phyloP scores from a whole-genome alignment of 2,113 vertebrate species.

The Cygnus buccinator region DNA sequence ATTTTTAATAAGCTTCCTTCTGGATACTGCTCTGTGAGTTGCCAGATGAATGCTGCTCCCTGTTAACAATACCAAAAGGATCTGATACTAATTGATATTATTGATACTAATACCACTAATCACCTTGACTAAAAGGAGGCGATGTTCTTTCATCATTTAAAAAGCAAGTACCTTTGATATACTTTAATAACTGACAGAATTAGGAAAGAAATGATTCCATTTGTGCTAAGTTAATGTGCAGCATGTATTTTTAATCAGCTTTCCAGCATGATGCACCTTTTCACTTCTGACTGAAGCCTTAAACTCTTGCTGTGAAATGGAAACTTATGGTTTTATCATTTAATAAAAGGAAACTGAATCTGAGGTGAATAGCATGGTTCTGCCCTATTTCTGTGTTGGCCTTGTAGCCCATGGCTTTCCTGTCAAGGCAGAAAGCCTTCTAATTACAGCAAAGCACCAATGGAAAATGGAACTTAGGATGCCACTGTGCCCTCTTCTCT shows the following conservation, averaged over 20 bases:
- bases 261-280: slow-evolving; percentile 26
- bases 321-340: slow-evolving; percentile 36
- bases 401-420: background rate
- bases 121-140: background rate
- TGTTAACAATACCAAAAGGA: background rate
- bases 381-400: slow-evolving; percentile 15
- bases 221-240: slow-evolving; percentile 40
- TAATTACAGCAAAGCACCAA: slow-evolving; percentile 63
- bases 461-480: slow-evolving; percentile 18
- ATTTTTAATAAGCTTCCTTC: slow-evolving; percentile 54
- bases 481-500: slow-evolving; percentile 41
- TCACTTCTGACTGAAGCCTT: slow-evolving; percentile 15
- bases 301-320: slow-evolving; percentile 35
- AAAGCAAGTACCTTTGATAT: slow-evolving; percentile 18
- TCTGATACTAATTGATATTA: slow-evolving; percentile 42
- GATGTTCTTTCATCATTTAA: slow-evolving; percentile 30
- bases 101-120: slow-evolving; percentile 29
- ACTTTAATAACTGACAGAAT: slow-evolving; percentile 46
- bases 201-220: slow-evolving; percentile 31
- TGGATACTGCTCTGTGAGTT: background rate
- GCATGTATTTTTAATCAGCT: slow-evolving; percentile 69
- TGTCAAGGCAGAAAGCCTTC: slow-evolving; percentile 54
- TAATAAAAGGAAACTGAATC: slow-evolving; percentile 17
- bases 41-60: slow-evolving; percentile 1
- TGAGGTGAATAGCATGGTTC: background rate